These are phyloP conservation scores for Eublepharis macularius DNA, from an alignment of 2,113 vertebrate genomes.

Conservation along the genomic window DNA sequence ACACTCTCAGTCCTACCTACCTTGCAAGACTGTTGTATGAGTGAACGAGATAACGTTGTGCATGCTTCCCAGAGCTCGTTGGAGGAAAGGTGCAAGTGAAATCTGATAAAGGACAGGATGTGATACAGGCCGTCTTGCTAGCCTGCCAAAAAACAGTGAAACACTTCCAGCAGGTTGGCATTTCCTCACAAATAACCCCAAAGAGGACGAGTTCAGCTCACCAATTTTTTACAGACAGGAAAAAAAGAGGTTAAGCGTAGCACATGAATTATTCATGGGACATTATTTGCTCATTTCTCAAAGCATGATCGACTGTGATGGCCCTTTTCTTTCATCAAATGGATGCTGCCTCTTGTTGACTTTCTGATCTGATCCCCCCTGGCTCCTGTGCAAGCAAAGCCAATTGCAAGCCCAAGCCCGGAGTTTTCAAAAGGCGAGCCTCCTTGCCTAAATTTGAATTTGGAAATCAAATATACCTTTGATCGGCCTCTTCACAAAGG, in stretches of 20 bases:
- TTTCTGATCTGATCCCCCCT: background rate
- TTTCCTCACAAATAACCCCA: slow-evolving; percentile 22
- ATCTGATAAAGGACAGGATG: background rate
- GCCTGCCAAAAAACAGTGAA: background rate
- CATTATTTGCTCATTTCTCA: slow-evolving; percentile 20
- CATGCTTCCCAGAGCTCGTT: too few species aligned
- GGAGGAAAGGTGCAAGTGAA: background rate
- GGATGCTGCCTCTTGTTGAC: slow-evolving; percentile 23
- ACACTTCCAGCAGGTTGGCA: background rate
- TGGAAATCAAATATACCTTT: background rate
- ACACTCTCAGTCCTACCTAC: too few species aligned
- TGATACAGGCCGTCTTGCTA: background rate
- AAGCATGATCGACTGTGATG: slow-evolving; percentile 5
- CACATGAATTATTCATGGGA: slow-evolving; percentile 43
- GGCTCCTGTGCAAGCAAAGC: background rate
- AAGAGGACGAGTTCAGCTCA: slow-evolving; percentile 6
- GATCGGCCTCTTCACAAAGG: background rate
- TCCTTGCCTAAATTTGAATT: background rate
- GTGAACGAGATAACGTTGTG: background rate
- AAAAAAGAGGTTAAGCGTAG: slow-evolving; percentile 24
- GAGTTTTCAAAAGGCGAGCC: background rate
- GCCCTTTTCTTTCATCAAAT: slow-evolving; percentile 22
- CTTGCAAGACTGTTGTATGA: too few species aligned
- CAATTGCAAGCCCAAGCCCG: background rate
- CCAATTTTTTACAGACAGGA: background rate